Base-by-base conservation (phyloP, 2,888 invertebrate species). In the Xanthia togata region DNA sequence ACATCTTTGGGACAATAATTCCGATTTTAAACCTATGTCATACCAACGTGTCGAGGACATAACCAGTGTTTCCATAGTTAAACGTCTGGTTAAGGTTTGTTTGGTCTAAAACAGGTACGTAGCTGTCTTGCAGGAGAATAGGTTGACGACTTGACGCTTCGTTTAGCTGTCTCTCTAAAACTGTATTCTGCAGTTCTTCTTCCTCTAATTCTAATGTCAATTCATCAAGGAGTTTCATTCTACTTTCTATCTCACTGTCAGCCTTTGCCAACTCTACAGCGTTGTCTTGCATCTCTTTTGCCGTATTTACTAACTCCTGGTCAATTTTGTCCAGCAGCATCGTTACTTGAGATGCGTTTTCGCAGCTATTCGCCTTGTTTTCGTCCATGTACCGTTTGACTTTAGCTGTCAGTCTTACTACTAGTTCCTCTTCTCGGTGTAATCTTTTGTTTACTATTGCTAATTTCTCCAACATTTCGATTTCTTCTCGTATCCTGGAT, bases 391-490 rank as follows among this genome's bases (percentile, higher is more conserved):
- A 97, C 80, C 97, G 94, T 86, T 97, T 97, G 9, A 97, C 97
- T 93, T 97, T 97, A 5, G 97, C 97, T 53, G 97, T 97, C 59
- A 98, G 91, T 86, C 98, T 96, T 6, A 98, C 97, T 4, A 98
- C 96, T 76, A 97, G 94, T 91, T 98, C 98, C 91, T 98, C 98
- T 91, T 98, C 98, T 76, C 97, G 97, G 77, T 98, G 97, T 76
- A 98, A 94, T 89, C 97, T 97, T 90, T 98, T 98, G 92, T 98
- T 98, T 44, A 98, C 95, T 72, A 97, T 97, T 41, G 98, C 97
- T 69, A 98, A 97, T 92, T 97, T 98, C 89, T 98, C 98, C 88
- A 98, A 95, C 85, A 98, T 96, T 88, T 98, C 97, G n/a, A 98
- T 97, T 94, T 98, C 97, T 91, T 97, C 97, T 84, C 97, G 95